phyloP scores from a whole-genome alignment of 2,113 vertebrate genomes.

The Neotoma lepida region DNA sequence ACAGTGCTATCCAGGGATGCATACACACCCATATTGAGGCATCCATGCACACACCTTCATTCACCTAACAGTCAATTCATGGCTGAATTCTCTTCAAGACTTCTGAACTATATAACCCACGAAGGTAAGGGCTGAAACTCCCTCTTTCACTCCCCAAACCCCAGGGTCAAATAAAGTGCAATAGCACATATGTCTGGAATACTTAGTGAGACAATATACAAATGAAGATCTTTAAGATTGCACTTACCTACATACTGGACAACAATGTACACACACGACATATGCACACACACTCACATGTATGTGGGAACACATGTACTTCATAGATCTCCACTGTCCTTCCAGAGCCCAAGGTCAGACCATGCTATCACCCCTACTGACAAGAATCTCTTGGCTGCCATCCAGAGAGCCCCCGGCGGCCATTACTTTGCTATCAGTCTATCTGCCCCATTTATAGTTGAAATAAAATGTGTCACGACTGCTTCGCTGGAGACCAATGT shows the following conservation, averaged over 20 bases:
- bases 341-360: constrained; percentile 58
- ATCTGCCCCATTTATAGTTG: constrained; percentile 72
- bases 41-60: fast-evolving
- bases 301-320: neutral
- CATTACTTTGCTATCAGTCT: constrained; percentile 60
- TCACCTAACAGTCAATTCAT: neutral
- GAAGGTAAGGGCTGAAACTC: neutral
- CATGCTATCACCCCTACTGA: fast-evolving
- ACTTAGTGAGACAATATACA: neutral
- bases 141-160: neutral
- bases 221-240: neutral
- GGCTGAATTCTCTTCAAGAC: neutral
- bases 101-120: neutral
- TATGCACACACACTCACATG: neutral
- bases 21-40: neutral
- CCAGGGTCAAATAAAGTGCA: neutral
- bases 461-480: constrained; percentile 77
- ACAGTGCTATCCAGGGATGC: neutral
- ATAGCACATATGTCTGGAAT: neutral
- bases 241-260: neutral
- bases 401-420: constrained; percentile 52
- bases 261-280: neutral
- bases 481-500: constrained; percentile 73
- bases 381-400: neutral
- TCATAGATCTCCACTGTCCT: neutral